Evolutionary conservation across 2,888 invertebrate genomes (phyloP), one percentile per base, ranked within the genome.

Genomic region (Ormyrus nitidulus): DNA sequence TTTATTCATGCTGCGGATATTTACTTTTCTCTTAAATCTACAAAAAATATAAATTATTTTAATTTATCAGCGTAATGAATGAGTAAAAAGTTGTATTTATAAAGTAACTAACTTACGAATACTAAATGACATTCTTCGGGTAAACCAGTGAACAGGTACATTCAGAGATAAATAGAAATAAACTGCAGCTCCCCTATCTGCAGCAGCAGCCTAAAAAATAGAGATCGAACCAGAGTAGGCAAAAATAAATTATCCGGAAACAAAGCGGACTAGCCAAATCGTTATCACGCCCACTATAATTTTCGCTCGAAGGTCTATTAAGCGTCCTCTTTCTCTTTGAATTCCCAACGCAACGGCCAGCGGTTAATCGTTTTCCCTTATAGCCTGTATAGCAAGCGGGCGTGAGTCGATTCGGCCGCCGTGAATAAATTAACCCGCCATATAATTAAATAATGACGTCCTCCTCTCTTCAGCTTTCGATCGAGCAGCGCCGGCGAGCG

Each of bases 401-500:
- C 49, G 10, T 64, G 61, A n/a, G 58, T 34, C 56, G 74, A 79
- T 79, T 81, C 77, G 74, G 54, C n/a, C 71, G 54, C 77, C 74
- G 71, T 80, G 80, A 82, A 82, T 82, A 82, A 82, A 82, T 81
- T 79, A 82, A 82, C 72, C 77, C 69, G 61, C 73, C 76, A 64
- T 76, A 74, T 80, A 82, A 82, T 84, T 86, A 88, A 89, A 89
- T 88, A 88, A 88, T 88, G 87, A 87, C 86, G 85, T 82, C 76
- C 84, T 74, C 78, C 86, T 53, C 44, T 64, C 71, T 71, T 59
- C 11, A 34, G 34, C 34, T 10, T 49, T 58, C 66, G 49, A 84
- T 85, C 83, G 85, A 84, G 81, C 85, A 84, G 44, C 58, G 48
- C 85, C 80, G 82, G 81, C 77, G 34, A 34, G 34, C 34, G 34